Evolutionary conservation across 1,140 invertebrate genomes (phyloP).

Genomic region (Limonius californicus): DNA sequence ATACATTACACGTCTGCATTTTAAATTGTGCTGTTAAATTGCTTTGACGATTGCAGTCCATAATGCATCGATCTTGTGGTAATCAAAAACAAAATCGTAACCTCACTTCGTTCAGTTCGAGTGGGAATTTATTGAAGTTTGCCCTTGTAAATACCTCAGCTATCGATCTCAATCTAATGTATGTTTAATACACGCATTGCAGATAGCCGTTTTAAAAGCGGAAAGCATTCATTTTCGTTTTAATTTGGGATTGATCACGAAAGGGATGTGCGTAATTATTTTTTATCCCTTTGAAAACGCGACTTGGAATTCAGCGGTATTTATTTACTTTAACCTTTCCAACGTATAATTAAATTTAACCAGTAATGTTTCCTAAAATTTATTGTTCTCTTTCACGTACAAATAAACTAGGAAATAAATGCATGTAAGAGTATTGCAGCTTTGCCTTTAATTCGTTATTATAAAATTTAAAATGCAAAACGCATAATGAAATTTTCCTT

Average conservation of each 20-base stretch:
- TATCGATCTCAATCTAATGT: constrained; percentile 8
- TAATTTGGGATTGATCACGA: constrained; percentile 11
- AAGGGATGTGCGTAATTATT: constrained; percentile 15
- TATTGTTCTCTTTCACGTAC: not conserved
- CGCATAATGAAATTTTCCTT: too few relatives aligned
- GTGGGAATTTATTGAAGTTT: too few relatives aligned
- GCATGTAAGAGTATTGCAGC: too few relatives aligned
- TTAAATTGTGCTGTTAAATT: too few relatives aligned
- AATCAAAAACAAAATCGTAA: too few relatives aligned
- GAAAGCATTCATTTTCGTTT: constrained; percentile 11
- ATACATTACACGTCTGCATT: too few relatives aligned
- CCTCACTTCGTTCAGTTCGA: too few relatives aligned
- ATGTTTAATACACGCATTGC: constrained; percentile 9
- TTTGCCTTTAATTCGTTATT: too few relatives aligned
- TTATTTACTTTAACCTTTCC: constrained; percentile 1
- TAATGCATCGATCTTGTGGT: too few relatives aligned
- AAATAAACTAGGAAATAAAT: too few relatives aligned
- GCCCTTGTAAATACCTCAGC: not conserved
- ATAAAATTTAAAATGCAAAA: too few relatives aligned
- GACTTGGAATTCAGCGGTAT: not conserved
- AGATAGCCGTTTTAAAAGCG: constrained; percentile 2
- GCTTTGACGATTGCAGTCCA: too few relatives aligned
- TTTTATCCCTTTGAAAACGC: constrained; percentile 9
- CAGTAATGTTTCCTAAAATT: not conserved
- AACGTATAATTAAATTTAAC: not conserved